phyloP scores from a whole-genome alignment of 2,113 vertebrate species.

The Erpornis zantholeuca region DNA sequence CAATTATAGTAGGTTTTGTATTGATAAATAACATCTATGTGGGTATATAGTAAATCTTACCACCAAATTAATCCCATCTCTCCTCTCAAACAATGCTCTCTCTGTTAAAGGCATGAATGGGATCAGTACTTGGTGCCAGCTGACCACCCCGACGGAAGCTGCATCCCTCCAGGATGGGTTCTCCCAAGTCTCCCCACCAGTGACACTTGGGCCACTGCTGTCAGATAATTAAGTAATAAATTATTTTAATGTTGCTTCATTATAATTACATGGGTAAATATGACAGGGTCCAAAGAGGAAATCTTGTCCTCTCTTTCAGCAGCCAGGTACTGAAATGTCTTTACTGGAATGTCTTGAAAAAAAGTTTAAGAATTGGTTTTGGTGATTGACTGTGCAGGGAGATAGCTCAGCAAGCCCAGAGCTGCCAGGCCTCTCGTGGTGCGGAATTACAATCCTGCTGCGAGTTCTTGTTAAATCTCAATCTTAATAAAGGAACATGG shows the following conservation, averaged over 20 bases:
- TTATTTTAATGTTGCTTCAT: accelerated
- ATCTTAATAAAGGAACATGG: neutral
- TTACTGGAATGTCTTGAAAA: neutral
- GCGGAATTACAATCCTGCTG: neutral
- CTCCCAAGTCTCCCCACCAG: conserved; percentile 81
- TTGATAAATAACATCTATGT: accelerated
- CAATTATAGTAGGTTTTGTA: neutral
- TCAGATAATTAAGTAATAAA: conserved; percentile 54
- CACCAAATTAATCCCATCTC: neutral
- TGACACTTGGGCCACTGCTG: conserved; percentile 83
- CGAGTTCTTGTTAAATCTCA: neutral
- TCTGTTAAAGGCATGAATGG: conserved; percentile 86
- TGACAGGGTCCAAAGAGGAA: neutral
- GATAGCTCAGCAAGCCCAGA: neutral
- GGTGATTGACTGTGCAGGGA: neutral
- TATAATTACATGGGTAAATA: accelerated
- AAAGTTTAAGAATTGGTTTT: neutral
- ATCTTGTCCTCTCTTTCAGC: accelerated
- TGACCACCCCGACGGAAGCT: conserved; percentile 84
- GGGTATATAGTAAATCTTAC: neutral
- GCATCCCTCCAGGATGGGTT: conserved; percentile 87
- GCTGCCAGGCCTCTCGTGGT: neutral
- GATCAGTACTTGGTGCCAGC: conserved; percentile 84
- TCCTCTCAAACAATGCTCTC: conserved; percentile 4
- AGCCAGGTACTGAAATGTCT: neutral